Evolutionary conservation across 1,140 invertebrate genomes (phyloP).

Genomic region (Macrobrachium rosenbergii): DNA sequence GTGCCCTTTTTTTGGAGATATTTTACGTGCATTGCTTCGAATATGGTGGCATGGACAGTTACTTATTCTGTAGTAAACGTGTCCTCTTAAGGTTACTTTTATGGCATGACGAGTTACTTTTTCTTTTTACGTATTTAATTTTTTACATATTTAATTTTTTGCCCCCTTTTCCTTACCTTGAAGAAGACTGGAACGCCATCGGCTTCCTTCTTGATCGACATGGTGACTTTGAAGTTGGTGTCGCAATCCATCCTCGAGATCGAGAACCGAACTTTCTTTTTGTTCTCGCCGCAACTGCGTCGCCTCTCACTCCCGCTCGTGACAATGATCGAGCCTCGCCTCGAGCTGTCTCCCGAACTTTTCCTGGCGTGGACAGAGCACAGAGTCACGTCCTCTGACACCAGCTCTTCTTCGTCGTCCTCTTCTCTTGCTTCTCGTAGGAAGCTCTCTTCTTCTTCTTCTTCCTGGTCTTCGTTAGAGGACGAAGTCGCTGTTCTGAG

Average conservation of each 20-base stretch:
- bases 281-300: conserved; percentile 21
- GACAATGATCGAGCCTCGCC: not conserved
- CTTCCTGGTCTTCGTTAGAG: not conserved
- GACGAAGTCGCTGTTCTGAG: not conserved
- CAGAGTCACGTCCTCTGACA: not conserved
- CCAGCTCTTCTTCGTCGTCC: conserved; percentile 5
- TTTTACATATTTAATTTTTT: no score
- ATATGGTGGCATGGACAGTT: no score
- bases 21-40: no score
- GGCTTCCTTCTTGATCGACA: conserved; percentile 58
- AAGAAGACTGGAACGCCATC: conserved; percentile 53
- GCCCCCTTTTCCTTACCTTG: conserved; percentile 24
- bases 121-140: no score
- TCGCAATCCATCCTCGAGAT: conserved; percentile 49
- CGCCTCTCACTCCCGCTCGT: conserved; percentile 8
- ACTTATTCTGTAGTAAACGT: no score
- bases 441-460: not conserved
- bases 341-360: not conserved
- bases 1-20: no score
- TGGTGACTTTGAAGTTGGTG: conserved; percentile 55
- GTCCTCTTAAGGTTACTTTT: no score
- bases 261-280: conserved; percentile 45
- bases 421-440: conserved; percentile 8
- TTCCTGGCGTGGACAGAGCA: not conserved
- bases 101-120: no score